phyloP scores from a whole-genome alignment of 2,113 vertebrate species.

The Noctilio leporinus region DNA sequence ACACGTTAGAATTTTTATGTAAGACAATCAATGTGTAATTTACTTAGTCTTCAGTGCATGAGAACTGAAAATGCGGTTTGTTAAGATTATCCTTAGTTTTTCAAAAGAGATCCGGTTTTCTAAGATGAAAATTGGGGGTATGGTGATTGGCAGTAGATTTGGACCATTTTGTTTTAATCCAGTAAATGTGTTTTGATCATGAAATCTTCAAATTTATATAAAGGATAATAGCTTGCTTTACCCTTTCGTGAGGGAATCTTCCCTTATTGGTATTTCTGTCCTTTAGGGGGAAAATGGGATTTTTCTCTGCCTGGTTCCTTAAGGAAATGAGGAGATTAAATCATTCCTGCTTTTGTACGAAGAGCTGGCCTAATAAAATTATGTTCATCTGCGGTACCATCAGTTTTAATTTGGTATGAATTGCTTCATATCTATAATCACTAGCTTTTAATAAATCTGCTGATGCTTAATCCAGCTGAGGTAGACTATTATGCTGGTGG shows the following conservation, averaged over 20 bases:
- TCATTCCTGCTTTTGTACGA: not conserved
- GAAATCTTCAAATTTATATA: not conserved
- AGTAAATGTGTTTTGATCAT: not conserved
- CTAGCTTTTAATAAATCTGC: not conserved
- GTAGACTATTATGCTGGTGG: not conserved
- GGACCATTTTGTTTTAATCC: not conserved
- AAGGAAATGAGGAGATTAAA: not conserved
- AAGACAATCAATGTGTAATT: not conserved
- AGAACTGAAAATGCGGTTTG: not conserved
- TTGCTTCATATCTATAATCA: not conserved
- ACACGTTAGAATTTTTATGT: not conserved
- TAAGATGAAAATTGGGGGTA: not conserved
- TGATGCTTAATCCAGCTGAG: not conserved
- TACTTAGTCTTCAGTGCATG: not conserved
- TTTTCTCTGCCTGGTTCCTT: not conserved
- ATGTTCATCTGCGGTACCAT: not conserved
- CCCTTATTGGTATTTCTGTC: not conserved
- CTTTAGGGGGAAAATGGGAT: not conserved
- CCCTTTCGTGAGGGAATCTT: not conserved
- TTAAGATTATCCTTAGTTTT: not conserved
- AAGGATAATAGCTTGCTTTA: not conserved
- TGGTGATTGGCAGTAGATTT: not conserved
- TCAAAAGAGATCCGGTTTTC: not conserved
- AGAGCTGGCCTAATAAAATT: not conserved
- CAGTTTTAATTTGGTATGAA: not conserved